phyloP scores from a whole-genome alignment of 1,140 invertebrate genomes.

The Coelopa frigida region DNA sequence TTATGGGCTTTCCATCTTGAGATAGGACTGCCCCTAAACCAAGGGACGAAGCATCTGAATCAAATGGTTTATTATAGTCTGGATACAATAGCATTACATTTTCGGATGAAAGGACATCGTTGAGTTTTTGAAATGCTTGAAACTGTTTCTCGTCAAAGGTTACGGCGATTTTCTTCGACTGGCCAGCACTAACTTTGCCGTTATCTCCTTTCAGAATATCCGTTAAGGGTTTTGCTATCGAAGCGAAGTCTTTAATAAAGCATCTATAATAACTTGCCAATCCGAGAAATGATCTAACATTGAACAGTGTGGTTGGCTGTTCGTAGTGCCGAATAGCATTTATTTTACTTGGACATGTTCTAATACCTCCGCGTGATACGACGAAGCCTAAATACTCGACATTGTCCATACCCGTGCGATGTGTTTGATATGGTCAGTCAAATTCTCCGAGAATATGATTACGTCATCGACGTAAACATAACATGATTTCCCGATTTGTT shows the following conservation, averaged over 20 bases:
- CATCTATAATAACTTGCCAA: slow-evolving; percentile 13
- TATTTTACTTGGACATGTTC: too few species aligned
- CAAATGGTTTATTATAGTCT: slow-evolving; percentile 20
- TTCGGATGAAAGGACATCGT: slow-evolving; percentile 35
- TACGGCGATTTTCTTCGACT: slow-evolving; percentile 7
- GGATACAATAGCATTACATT: slow-evolving; percentile 13
- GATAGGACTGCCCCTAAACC: slow-evolving; percentile 31
- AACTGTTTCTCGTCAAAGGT: slow-evolving; percentile 12
- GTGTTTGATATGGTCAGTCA: too few species aligned
- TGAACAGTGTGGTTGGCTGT: slow-evolving; percentile 1
- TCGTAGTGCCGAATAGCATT: too few species aligned
- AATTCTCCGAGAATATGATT: slow-evolving; percentile 8
- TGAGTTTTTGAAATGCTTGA: slow-evolving; percentile 39
- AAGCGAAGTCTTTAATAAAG: slow-evolving; percentile 14
- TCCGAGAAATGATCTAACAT: slow-evolving; percentile 13
- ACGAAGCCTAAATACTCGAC: too few species aligned
- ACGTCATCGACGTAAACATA: slow-evolving; percentile 11
- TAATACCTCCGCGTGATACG: too few species aligned
- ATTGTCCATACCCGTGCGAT: too few species aligned
- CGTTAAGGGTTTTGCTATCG: slow-evolving; percentile 12
- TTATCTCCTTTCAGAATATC: slow-evolving; percentile 11
- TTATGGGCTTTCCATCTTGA: slow-evolving; percentile 22
- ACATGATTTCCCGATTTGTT: slow-evolving; percentile 8
- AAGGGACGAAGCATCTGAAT: slow-evolving; percentile 21
- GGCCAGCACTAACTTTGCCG: slow-evolving; percentile 4